A percentile compares a stretch with the other conserved stretches of the same genome.
phyloP scores from a whole-genome alignment of 2,113 vertebrate species.

The Seriola aureovittata region DNA sequence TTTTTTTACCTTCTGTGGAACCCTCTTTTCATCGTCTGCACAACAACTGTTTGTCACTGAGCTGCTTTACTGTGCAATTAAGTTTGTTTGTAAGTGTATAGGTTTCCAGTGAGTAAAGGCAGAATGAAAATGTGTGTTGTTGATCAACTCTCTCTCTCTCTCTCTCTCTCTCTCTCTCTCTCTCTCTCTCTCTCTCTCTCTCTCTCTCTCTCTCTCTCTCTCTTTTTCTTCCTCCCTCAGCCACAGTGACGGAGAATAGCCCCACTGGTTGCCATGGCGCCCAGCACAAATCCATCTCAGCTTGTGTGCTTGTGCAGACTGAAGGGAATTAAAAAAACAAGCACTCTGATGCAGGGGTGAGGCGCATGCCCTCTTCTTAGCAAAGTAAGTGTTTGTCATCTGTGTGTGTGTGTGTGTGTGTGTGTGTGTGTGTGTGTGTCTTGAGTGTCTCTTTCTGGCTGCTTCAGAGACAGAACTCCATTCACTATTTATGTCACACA shows the following conservation, averaged over 20 bases:
- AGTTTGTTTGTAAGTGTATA: conserved; percentile 11
- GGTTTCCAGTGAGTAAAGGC: conserved; percentile 20
- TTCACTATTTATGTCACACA: conserved; percentile 62
- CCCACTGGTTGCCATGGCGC: conserved; percentile 73
- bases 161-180: conserved; percentile 23
- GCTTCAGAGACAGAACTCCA: conserved; percentile 47
- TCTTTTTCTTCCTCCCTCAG: conserved; percentile 21
- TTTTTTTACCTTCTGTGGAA: not conserved
- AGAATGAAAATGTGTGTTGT: conserved; percentile 55
- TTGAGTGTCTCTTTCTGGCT: conserved; percentile 31
- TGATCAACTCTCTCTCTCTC: conserved; percentile 60
- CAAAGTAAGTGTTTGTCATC: conserved; percentile 62
- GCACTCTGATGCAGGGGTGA: conserved; percentile 32
- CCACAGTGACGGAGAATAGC: conserved; percentile 60
- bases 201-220: conserved; percentile 32
- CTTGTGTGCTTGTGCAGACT: conserved; percentile 43
- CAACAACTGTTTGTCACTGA: not conserved
- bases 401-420: conserved; percentile 2
- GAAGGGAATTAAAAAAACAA: conserved; percentile 56
- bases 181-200: conserved; percentile 25
- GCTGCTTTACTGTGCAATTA: conserved; percentile 6
- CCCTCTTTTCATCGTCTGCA: not conserved
- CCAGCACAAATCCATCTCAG: conserved; percentile 71
- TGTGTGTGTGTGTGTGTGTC: conserved; percentile 18
- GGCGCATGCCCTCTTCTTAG: conserved; percentile 45